These are phyloP conservation scores for Tenrec ecaudatus DNA, from an alignment of 2,113 vertebrate genomes.

Conservation along the genomic window DNA sequence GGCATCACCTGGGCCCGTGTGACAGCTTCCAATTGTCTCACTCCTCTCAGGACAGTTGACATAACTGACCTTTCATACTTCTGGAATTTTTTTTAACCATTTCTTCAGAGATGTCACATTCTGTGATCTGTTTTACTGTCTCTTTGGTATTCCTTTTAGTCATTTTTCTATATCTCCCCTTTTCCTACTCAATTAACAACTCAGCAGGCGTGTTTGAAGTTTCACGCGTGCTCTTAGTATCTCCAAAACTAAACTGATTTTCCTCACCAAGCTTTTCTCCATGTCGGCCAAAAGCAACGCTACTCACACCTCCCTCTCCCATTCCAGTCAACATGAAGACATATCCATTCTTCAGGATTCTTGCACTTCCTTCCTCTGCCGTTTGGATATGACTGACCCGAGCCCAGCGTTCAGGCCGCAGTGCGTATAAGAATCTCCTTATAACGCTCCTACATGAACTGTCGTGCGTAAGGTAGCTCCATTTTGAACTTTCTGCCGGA, in stretches of 20 bases:
- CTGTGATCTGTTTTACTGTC: background rate
- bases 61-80: background rate
- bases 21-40: background rate
- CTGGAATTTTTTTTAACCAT: background rate
- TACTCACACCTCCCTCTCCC: background rate
- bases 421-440: background rate
- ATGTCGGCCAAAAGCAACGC: background rate
- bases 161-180: background rate
- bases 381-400: no score
- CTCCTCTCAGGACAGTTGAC: background rate
- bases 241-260: slow-evolving; percentile 2
- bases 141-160: background rate
- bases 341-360: background rate
- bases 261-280: background rate
- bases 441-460: background rate
- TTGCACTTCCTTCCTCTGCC: no score
- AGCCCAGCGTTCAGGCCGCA: background rate
- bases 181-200: background rate
- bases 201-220: background rate
- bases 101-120: background rate
- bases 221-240: slow-evolving; percentile 23
- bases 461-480: background rate
- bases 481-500: background rate
- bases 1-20: no score
- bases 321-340: background rate